phyloP scores from a whole-genome alignment of 2,113 vertebrate genomes.

The Lampris incognitus region DNA sequence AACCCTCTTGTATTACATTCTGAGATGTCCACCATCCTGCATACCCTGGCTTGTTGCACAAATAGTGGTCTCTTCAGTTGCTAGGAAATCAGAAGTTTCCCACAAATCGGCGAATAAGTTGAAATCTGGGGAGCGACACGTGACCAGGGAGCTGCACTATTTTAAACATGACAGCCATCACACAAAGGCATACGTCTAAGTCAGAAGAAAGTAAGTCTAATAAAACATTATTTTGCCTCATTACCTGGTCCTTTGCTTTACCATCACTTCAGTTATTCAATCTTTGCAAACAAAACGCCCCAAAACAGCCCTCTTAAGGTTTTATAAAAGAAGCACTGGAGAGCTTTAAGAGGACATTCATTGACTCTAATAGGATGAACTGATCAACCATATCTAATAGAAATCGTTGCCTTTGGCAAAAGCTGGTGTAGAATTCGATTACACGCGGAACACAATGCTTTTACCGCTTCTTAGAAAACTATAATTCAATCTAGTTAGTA shows the following conservation, averaged over 20 bases:
- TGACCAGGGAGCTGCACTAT: too few species aligned
- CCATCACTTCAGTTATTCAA: conserved; percentile 79
- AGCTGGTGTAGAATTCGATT: conserved; percentile 83
- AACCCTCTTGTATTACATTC: too few species aligned
- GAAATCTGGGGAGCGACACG: too few species aligned
- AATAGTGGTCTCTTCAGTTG: too few species aligned
- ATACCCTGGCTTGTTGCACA: too few species aligned
- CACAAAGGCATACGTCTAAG: conserved; percentile 40
- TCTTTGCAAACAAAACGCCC: conserved; percentile 78
- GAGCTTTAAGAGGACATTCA: conserved; percentile 85
- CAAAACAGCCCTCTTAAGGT: conserved; percentile 82
- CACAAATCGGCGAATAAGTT: too few species aligned
- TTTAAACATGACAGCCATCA: conserved; percentile 24
- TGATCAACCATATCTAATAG: conserved; percentile 88
- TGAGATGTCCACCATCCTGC: too few species aligned
- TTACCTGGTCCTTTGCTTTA: conserved; percentile 72
- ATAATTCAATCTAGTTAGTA: conserved; percentile 83
- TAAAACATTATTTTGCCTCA: conserved; percentile 64
- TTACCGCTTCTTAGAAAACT: conserved; percentile 87
- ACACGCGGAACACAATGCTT: conserved; percentile 85
- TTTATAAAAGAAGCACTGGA: conserved; percentile 84
- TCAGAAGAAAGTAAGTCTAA: conserved; percentile 61
- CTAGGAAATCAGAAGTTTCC: too few species aligned
- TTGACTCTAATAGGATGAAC: conserved; percentile 88
- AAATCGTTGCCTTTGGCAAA: conserved; percentile 85